Conservation (phyloP, 2,113 vertebrate species). For the Anser cygnoides region DNA sequence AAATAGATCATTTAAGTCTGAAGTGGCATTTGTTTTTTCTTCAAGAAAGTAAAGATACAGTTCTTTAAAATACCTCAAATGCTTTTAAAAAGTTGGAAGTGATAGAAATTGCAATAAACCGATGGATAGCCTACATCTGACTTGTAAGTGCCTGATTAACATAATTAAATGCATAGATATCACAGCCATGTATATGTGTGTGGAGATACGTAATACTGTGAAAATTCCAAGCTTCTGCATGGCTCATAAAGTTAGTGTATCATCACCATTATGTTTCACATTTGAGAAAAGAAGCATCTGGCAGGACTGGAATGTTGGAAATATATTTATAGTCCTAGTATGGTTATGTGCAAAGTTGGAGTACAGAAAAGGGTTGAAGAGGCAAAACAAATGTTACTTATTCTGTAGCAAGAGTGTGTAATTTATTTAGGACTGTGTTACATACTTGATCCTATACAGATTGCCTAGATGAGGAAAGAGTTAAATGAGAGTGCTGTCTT, state of each 20-base stretch:
- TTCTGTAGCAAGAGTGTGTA: background rate
- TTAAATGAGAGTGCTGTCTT: background rate
- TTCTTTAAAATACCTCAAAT: background rate
- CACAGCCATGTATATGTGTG: background rate
- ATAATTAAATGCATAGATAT: background rate
- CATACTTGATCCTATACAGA: background rate
- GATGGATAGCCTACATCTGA: background rate
- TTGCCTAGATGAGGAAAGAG: background rate
- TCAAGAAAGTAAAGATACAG: background rate
- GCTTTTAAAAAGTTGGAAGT: background rate
- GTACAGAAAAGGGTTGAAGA: background rate
- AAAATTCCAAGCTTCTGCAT: background rate
- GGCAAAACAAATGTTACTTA: background rate
- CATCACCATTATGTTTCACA: background rate
- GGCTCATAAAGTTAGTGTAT: background rate
- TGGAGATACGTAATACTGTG: background rate
- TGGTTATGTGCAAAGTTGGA: background rate
- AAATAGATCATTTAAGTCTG: background rate
- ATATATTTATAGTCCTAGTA: background rate
- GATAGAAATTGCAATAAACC: background rate
- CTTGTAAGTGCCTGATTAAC: background rate
- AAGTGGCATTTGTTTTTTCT: background rate
- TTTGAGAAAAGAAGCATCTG: background rate
- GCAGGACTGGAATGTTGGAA: background rate
- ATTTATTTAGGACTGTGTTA: background rate